Base-by-base conservation (phyloP, 2,113 vertebrate species). In the Charadrius vociferus region DNA sequence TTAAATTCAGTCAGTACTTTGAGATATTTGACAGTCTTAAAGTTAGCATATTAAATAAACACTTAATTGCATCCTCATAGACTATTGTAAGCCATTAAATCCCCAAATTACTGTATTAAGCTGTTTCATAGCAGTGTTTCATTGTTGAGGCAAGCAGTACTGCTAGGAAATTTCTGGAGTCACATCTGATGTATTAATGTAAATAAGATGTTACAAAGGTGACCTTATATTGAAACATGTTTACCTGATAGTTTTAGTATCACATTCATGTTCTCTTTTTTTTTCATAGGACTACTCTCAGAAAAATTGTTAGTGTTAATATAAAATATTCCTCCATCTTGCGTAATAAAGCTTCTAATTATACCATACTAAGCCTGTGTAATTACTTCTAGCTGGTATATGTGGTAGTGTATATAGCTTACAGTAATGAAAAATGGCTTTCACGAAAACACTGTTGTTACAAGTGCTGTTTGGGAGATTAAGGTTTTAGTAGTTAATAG, bases 311-410 rank as follows among this genome's bases (percentile, higher is more conserved):
- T 24, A 41, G 12, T 23, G 32, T 83, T 92, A 86, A 73, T 91
- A 58, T 47, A 83, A 92, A 85, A 66, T 93, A 72, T 88, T 90
- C 74, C 66, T 79, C 78, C 62, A 82, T 59, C 84, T 90, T 81
- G 45, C 34, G 91, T 61, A 72, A 92, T 75, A 89, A 92, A 86
- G 6, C 27, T 87, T 88, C 77, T 82, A 85, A 91, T 94, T 95
- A 80, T 53, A 68, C 34, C 7, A 14, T 49, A 30, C n/a, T 92
- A 87, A 62, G 7, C 30, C 66, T 72, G 11, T 70, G 67, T 72
- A 95, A 73, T 82, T 85, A 75, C 41, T 75, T 81, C 41, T 94
- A 79, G 78, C 53, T 95, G 62, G 39, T 65, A 43, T 65, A 81
- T 10, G 14, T 27, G 16, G 24, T 72, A 86, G 26, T 47, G 30